Evolutionary conservation across 2,888 invertebrate genomes (phyloP), one percentile per base, ranked within the genome.

Genomic region (Philereme vetulata): DNA sequence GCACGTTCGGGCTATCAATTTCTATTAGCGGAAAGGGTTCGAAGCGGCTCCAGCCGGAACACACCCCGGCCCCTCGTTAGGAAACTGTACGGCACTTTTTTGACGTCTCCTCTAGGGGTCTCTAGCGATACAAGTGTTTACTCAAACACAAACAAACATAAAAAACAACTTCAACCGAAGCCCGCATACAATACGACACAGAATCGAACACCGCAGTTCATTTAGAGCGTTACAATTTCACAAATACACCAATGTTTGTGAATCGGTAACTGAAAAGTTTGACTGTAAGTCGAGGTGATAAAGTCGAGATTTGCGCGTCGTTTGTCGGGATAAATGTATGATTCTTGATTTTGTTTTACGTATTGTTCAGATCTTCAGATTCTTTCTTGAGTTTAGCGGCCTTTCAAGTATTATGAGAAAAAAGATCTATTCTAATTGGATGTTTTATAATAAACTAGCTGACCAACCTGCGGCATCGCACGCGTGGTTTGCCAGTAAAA

Each of bases 81-180:
- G 78, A 82, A 86, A 82, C 85, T 85, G 80, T 71, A 76, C 78
- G 78, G 78, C 81, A 84, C 84, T 88, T 89, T 90, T 88, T 88
- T 86, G 87, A 86, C 89, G 86, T 88, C 85, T 87, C 82, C 83
- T 82, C 77, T 84, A 85, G 84, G 80, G 85, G 82, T 83, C 82
- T 84, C 84, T 71, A 77, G 80, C 73, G 78, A 82, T 83, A 85
- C 81, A 78, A 86, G 82, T 83, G 80, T 81, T 83, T 81, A 76
- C 76, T 74, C 74, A 71, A 67, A 72, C 73, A 68, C 58, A 68
- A 59, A 73, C 67, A 72, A 70, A 75, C 77, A 68, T 77, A 51
- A 75, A 72, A 65, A 59, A 67, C 52, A 49, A 62, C 56, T 46
- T 57, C 60, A 54, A 50, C 67, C 73, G 67, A 83, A 76, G 68